These are phyloP conservation scores for Stichopus chloronotus DNA, from an alignment of 35 echinoderm and acorn worm species.

Conservation along the genomic window DNA sequence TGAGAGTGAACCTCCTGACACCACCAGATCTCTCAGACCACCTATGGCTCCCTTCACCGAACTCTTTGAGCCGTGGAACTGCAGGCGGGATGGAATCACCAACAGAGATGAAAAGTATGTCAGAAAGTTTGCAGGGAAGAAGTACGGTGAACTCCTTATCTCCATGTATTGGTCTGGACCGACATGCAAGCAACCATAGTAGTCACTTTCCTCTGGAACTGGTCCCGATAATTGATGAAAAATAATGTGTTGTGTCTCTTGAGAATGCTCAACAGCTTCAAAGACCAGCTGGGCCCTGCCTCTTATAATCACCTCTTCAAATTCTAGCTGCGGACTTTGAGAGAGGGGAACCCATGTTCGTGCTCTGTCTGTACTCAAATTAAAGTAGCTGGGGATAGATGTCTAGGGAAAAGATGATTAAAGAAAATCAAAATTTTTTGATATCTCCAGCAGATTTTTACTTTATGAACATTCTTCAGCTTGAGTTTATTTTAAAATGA, in stretches of 20 bases:
- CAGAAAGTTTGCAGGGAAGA: conserved; percentile 60
- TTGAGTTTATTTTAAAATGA: too few relatives aligned
- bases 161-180: conserved; percentile 61
- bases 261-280: conserved; percentile 23
- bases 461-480: too few relatives aligned
- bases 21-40: conserved; percentile 50
- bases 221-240: conserved; percentile 65
- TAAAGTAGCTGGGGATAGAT: conserved; percentile 50
- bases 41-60: conserved; percentile 63
- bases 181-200: conserved; percentile 70
- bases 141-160: conserved; percentile 50
- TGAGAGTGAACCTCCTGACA: conserved; percentile 53
- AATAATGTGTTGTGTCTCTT: neutral
- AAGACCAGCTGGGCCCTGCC: conserved; percentile 83
- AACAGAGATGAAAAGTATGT: conserved; percentile 63
- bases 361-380: conserved; percentile 25
- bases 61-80: conserved; percentile 53
- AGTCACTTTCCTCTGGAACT: neutral
- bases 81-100: conserved; percentile 57
- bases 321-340: neutral
- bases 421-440: too few relatives aligned
- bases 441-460: too few relatives aligned
- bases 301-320: conserved; percentile 65
- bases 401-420: neutral
- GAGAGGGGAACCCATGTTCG: conserved; percentile 59